A percentile compares a stretch with the other conserved stretches of the same genome.
Conservation (phyloP, 2,113 vertebrate species). For the Prolemur simus region DNA sequence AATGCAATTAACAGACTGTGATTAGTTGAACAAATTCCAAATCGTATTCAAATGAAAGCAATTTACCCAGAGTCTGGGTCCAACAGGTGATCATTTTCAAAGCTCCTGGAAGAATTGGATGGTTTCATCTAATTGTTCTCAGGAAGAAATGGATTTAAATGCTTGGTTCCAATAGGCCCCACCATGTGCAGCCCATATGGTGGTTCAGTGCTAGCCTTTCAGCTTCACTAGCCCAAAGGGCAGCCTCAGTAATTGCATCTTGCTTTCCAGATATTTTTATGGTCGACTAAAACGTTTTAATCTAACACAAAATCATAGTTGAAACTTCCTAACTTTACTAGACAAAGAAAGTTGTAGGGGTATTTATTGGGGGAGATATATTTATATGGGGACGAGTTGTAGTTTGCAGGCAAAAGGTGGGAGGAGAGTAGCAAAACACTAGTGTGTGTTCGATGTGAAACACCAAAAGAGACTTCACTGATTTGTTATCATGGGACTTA, state of each 20-base stretch:
- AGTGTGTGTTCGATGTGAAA: not conserved
- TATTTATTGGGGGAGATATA: not conserved
- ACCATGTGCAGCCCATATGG: slow-evolving; percentile 67
- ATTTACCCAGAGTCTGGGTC: slow-evolving; percentile 79
- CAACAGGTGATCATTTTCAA: slow-evolving; percentile 82
- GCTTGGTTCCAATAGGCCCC: slow-evolving; percentile 47
- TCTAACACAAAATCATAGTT: slow-evolving; percentile 17
- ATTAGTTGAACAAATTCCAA: slow-evolving; percentile 87
- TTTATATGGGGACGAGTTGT: not conserved
- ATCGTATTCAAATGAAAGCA: slow-evolving; percentile 86
- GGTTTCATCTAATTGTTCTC: slow-evolving; percentile 76
- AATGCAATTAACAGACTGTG: slow-evolving; percentile 85
- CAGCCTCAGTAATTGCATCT: slow-evolving; percentile 68
- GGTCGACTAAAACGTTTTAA: slow-evolving; percentile 49
- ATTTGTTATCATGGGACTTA: not conserved
- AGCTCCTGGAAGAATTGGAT: slow-evolving; percentile 78
- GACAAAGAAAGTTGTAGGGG: not conserved
- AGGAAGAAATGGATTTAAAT: slow-evolving; percentile 73
- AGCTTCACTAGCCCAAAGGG: slow-evolving; percentile 52
- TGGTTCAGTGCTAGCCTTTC: slow-evolving; percentile 53
- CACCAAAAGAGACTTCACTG: not conserved
- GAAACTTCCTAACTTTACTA: slow-evolving; percentile 30
- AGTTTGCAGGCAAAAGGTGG: not conserved
- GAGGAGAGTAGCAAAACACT: not conserved
- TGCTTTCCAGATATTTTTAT: slow-evolving; percentile 59